Base-by-base conservation (phyloP, 2,797 vertebrate genomes). In the Paguma larvata region DNA sequence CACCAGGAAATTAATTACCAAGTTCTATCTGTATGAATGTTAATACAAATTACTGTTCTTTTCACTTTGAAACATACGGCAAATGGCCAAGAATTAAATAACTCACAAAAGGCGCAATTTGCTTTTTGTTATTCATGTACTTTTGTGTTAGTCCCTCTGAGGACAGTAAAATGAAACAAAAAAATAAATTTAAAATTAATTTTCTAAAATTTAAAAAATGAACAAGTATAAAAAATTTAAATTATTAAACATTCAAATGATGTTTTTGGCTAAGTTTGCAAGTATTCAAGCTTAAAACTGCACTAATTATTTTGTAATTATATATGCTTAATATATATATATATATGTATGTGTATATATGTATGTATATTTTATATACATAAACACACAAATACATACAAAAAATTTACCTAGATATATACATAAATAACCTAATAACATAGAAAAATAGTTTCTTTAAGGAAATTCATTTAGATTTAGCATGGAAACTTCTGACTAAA, bases 61-160 rank as follows among this genome's bases (percentile, higher is more conserved):
- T 80, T 77, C 38, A 34, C 41, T 83, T 67, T 80, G 87, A 13
- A 94, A 70, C 15, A 51, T 70, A 87, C 1, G 48, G n/a, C 30
- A 80, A 96, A 90, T 63, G 9, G 30, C 41, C 48, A 97, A 73
- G 15, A 85, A 90, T 82, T 92, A 62, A 93, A 96, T 82, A 85
- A 67, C 1, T 0, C 65, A 84, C 56, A 6, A 83, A 65, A 96
- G 2, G 4, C 6, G n/a, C 2, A 53, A 32, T 44, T 94, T 93
- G n/a, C 6, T 84, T 92, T 67, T 73, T 75, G 5, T 18, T 90
- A 14, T 44, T 96, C 70, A 85, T 46, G 5, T 56, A 48, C 1
- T 83, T 95, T 85, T 78, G 19, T 72, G 70, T 91, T 91, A 59
- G 41, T 78, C 21, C 23, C 38, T 79, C 62, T 75, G 15, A 94